phyloP scores from a whole-genome alignment of 1,140 invertebrate genomes.

The Drosophila pectinifera region DNA sequence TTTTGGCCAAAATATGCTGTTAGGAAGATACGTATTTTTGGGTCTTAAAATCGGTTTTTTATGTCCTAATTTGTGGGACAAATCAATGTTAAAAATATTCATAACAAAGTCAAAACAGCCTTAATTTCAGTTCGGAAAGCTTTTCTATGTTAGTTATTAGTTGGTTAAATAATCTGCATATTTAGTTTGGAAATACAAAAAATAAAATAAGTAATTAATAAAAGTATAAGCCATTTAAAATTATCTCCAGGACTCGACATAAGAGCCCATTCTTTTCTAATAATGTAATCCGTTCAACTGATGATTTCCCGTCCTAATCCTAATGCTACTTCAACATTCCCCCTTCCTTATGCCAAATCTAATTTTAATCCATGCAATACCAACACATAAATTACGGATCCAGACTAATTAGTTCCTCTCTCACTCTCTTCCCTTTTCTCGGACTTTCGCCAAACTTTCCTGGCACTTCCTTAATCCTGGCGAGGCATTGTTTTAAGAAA shows the following conservation, averaged over 20 bases:
- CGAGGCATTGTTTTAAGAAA: constrained; percentile 31
- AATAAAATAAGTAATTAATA: too few species aligned
- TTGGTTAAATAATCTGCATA: too few species aligned
- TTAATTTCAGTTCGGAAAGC: too few species aligned
- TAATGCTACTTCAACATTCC: background rate
- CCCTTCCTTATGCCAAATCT: background rate
- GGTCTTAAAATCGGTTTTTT: too few species aligned
- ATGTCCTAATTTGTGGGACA: too few species aligned
- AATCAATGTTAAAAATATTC: too few species aligned
- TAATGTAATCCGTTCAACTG: background rate
- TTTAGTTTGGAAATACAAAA: too few species aligned
- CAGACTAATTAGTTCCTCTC: constrained; percentile 27
- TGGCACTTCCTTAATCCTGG: constrained; percentile 1
- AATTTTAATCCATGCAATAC: constrained; percentile 27
- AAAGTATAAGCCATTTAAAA: background rate
- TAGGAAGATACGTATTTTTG: too few species aligned
- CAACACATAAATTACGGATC: constrained; percentile 28
- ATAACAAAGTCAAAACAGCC: too few species aligned
- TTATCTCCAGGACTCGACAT: background rate
- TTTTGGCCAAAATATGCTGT: too few species aligned
- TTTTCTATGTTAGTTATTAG: too few species aligned
- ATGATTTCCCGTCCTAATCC: background rate
- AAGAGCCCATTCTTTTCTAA: too few species aligned
- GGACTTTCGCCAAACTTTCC: constrained; percentile 19
- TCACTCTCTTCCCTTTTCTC: background rate